These are phyloP conservation scores for Microctonus brassicae DNA, from an alignment of 2,888 invertebrate species.

Conservation along the genomic window DNA sequence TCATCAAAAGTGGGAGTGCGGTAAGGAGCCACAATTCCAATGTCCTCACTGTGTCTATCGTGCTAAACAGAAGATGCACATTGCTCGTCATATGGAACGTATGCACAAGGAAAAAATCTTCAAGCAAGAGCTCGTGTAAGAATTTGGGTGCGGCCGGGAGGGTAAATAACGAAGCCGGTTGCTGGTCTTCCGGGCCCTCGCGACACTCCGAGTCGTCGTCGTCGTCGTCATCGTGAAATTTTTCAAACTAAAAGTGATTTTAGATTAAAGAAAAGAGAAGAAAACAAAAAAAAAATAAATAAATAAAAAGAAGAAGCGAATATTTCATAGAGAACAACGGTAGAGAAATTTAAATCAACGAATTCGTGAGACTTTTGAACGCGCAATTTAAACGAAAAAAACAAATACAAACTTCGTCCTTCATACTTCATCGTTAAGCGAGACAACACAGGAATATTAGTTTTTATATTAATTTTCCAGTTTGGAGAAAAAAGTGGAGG, in stretches of 20 bases:
- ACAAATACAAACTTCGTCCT: not conserved
- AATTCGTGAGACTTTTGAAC: not conserved
- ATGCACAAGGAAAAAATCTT: constrained; percentile 71
- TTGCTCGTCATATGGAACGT: constrained; percentile 70
- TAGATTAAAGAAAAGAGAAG: constrained; percentile 14
- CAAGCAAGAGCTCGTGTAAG: constrained; percentile 67
- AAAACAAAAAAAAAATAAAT: not conserved
- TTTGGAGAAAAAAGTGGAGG: not conserved
- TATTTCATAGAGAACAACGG: not conserved
- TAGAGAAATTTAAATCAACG: not conserved
- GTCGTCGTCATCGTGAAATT: constrained; percentile 32
- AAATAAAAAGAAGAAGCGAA: not conserved
- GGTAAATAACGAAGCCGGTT: constrained; percentile 34
- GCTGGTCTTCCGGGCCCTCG: constrained; percentile 47
- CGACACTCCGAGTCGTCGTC: constrained; percentile 37
- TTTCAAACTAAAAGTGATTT: not conserved
- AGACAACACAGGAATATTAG: not conserved
- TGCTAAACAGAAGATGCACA: constrained; percentile 70
- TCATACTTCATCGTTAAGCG: not conserved
- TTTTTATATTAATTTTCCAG: not conserved
- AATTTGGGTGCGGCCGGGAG: constrained; percentile 6
- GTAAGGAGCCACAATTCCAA: constrained; percentile 69
- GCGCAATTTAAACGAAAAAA: not conserved
- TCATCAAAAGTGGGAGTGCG: constrained; percentile 70
- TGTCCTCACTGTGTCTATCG: constrained; percentile 69